phyloP scores from a whole-genome alignment of 2,888 invertebrate genomes.

The Hypsopygia costalis region DNA sequence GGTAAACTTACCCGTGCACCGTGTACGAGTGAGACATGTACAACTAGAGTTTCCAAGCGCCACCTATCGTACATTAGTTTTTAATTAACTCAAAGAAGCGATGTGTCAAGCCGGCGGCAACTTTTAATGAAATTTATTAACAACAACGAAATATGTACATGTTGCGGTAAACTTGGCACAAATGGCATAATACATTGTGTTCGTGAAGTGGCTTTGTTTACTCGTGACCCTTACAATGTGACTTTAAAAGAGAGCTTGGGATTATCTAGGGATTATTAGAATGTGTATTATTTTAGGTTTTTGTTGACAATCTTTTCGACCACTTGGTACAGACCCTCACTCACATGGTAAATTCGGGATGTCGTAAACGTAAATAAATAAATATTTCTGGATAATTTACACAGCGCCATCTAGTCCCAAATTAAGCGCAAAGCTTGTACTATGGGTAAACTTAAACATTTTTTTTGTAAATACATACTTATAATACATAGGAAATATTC shows the following conservation, averaged over 20 bases:
- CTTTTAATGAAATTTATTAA: conserved; percentile 48
- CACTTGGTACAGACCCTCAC: too few species aligned
- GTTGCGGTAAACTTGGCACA: conserved; percentile 18
- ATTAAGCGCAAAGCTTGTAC: too few species aligned
- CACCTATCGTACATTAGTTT: conserved; percentile 29
- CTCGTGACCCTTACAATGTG: not conserved
- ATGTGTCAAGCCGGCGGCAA: conserved; percentile 23
- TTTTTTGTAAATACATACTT: too few species aligned
- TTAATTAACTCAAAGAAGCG: conserved; percentile 46
- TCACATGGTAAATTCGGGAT: too few species aligned
- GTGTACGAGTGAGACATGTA: conserved; percentile 1
- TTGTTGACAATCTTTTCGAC: too few species aligned
- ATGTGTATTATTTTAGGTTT: too few species aligned
- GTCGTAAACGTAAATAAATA: too few species aligned
- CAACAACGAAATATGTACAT: conserved; percentile 35
- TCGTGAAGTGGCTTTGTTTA: not conserved
- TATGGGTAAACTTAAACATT: too few species aligned
- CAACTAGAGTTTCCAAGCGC: conserved; percentile 25
- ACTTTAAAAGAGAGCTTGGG: not conserved
- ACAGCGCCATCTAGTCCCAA: too few species aligned
- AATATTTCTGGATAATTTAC: too few species aligned
- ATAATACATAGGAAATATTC: too few species aligned
- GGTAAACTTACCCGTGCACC: too few species aligned
- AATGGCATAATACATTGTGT: not conserved
- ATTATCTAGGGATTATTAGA: not conserved